Evolutionary conservation across 2,113 vertebrate species (phyloP).

Genomic region (Trichomycterus rosablanca): DNA sequence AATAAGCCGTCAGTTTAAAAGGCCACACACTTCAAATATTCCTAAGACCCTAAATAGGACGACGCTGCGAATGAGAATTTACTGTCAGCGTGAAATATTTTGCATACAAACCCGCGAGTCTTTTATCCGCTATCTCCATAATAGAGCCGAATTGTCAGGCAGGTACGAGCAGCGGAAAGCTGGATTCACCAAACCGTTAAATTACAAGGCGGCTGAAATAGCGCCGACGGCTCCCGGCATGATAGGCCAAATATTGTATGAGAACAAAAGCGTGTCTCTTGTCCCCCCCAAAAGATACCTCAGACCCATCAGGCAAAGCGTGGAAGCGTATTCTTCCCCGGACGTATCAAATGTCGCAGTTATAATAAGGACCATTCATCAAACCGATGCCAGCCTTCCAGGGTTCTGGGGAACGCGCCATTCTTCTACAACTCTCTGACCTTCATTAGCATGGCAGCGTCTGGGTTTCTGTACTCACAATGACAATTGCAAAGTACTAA

Average conservation of each 20-base stretch:
- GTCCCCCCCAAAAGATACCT: slow-evolving; percentile 38
- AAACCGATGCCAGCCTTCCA: slow-evolving; percentile 27
- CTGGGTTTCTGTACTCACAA: not conserved
- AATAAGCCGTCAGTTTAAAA: not conserved
- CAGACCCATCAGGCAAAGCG: slow-evolving; percentile 35
- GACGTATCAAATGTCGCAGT: slow-evolving; percentile 42
- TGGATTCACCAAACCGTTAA: slow-evolving; percentile 41
- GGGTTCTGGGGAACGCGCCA: slow-evolving; percentile 4
- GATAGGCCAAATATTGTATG: slow-evolving; percentile 28
- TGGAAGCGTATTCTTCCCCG: slow-evolving; percentile 13
- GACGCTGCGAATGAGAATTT: not conserved
- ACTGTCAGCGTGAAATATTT: not conserved
- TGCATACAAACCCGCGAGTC: not conserved
- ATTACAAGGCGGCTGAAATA: slow-evolving; percentile 29
- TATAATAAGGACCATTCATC: slow-evolving; percentile 48
- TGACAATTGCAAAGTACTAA: slow-evolving; percentile 21
- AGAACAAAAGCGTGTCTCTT: slow-evolving; percentile 32
- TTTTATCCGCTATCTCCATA: not conserved
- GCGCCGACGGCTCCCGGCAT: slow-evolving; percentile 13
- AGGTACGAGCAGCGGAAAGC: slow-evolving; percentile 6
- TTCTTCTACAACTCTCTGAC: slow-evolving; percentile 30
- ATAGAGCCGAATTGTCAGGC: slow-evolving; percentile 15
- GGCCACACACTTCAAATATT: not conserved
- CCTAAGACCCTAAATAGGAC: not conserved
- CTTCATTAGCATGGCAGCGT: slow-evolving; percentile 36